Evolutionary conservation across 1,140 invertebrate species (phyloP).

Genomic region (Zaprionus davidi): DNA sequence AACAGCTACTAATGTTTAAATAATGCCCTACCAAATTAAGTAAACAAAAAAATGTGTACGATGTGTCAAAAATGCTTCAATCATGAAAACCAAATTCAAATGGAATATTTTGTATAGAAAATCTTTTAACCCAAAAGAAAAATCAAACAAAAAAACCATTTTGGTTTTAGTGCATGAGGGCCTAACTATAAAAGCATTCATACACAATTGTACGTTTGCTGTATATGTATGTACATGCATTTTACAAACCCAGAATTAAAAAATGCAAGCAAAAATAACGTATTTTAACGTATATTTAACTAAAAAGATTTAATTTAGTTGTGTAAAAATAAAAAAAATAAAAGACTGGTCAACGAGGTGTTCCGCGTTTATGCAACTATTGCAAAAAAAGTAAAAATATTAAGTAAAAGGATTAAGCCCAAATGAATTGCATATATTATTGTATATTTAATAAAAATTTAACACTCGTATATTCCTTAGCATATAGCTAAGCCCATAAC

Average conservation of each 20-base stretch:
- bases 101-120: conserved; percentile 76
- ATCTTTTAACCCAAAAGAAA: conserved; percentile 59
- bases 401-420: conserved; percentile 31
- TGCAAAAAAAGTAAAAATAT: conserved; percentile 63
- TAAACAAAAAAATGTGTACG: conserved; percentile 68
- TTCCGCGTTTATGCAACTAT: conserved; percentile 83
- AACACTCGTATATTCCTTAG: conserved; percentile 25
- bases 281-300: conserved; percentile 61
- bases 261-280: conserved; percentile 42
- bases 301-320: conserved; percentile 54
- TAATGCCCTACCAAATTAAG: conserved; percentile 20
- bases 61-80: conserved; percentile 82
- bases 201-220: conserved; percentile 25
- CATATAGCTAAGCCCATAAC: conserved; percentile 22
- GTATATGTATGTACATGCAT: conserved; percentile 59
- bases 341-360: conserved; percentile 84
- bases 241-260: conserved; percentile 64
- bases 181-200: conserved; percentile 41
- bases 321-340: conserved; percentile 79
- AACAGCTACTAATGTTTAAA: conserved; percentile 23
- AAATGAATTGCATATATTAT: conserved; percentile 43
- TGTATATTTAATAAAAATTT: conserved; percentile 25
- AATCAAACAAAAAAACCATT: conserved; percentile 42
- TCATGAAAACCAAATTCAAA: conserved; percentile 60
- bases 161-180: conserved; percentile 52